Percentiles rank a stretch among this genome's conserved stretches.
phyloP scores from a whole-genome alignment of 2,113 vertebrate genomes.

The Regulus satrapa region DNA sequence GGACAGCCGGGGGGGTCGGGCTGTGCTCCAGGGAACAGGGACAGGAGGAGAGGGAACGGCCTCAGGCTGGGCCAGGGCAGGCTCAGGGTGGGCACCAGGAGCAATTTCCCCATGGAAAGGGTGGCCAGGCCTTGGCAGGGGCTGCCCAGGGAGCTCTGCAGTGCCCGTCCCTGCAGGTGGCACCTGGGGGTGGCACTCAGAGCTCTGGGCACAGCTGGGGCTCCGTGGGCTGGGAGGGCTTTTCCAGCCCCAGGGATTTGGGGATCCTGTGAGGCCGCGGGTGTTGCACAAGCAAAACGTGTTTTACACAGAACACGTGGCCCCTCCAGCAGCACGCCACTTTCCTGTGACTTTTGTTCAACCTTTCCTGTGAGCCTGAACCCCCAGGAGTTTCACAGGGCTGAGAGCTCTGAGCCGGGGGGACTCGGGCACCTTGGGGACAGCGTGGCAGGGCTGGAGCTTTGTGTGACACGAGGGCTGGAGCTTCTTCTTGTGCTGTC shows the following conservation, averaged over 20 bases:
- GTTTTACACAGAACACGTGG: not conserved
- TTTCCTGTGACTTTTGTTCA: not conserved
- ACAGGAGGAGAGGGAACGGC: not conserved
- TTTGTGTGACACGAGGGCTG: not conserved
- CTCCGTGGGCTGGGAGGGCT: not conserved
- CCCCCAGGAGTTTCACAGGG: not conserved
- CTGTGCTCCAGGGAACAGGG: not conserved
- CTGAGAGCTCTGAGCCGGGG: not conserved
- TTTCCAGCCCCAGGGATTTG: not conserved
- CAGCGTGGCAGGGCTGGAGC: not conserved
- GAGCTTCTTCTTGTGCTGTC: not conserved
- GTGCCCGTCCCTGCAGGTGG: not conserved
- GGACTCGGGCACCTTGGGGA: not conserved
- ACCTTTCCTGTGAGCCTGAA: not conserved
- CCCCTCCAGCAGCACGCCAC: not conserved
- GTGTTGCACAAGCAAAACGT: not conserved
- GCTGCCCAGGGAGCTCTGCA: not conserved
- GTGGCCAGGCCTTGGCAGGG: not conserved
- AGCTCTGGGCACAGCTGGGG: not conserved
- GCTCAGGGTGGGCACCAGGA: not conserved
- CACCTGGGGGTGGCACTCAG: not conserved
- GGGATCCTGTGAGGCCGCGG: fast-evolving
- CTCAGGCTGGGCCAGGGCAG: not conserved
- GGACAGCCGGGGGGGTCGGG: not conserved
- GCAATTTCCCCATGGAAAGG: not conserved